Evolutionary conservation across 2,888 invertebrate species (phyloP), one percentile per base, ranked within the genome.

Genomic region (Barypeithes pellucidus): DNA sequence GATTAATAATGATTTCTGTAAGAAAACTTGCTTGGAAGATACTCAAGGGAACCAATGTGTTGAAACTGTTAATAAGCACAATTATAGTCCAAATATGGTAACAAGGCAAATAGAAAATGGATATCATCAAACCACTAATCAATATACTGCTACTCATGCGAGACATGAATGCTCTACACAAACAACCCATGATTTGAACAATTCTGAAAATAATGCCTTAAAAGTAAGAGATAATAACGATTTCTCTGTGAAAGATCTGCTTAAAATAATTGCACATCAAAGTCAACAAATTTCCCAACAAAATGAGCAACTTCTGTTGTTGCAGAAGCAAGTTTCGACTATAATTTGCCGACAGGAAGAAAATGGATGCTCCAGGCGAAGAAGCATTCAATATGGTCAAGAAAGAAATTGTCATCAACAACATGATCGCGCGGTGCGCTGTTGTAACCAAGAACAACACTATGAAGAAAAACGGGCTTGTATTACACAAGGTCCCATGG

Each of bases 311-410:
- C 84, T 92, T 24, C 88, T 91, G 79, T 79, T 88, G 66, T 83
- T 92, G 33, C 92, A 92, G 82, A 88, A 89, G 67, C 91, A 92
- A 83, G 89, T 92, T 0, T 89, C 91, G 76, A 88, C 88, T 77
- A 86, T 92, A 18, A 75, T 89, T 41, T 83, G 84, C 77, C 81
- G 78, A 60, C 81, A 80, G 36, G 80, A 81, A 61, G 78, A 82
- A 62, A 81, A 82, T 68, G 54, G 54, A n/a, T 18, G 12, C 16
- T 11, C 16, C 54, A 66, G 14, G 12, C 22, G 14, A 41, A 59
- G 12, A 52, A 45, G 18, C 16, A 39, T 61, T 39, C 20, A 18
- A 14, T 45, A n/a, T 45, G 12, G 24, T 20, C 67, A 60, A 20
- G 57, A 54, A 11, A 57, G 8, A 29, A 22, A 36, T 29, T 69